Evolutionary conservation across 2,797 vertebrate genomes (phyloP).

Genomic region (Cryptoprocta ferox): DNA sequence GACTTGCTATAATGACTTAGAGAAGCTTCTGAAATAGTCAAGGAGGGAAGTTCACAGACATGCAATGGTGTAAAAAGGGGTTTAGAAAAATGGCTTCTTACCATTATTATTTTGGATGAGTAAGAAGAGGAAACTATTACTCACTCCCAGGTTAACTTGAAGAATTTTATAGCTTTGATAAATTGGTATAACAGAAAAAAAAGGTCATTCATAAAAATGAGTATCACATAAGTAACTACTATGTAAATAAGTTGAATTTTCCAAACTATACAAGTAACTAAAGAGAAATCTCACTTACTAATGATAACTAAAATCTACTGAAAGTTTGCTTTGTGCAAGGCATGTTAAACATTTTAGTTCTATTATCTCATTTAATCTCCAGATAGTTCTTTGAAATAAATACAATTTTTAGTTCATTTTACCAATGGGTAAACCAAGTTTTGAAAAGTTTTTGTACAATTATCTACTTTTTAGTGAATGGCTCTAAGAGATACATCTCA

Average conservation of each 20-base stretch:
- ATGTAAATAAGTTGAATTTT: not conserved
- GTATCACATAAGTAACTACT: not conserved
- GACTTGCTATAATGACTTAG: not conserved
- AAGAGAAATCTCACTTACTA: not conserved
- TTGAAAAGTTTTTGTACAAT: not conserved
- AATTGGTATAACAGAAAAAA: not conserved
- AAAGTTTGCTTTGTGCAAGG: not conserved
- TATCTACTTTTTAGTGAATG: not conserved
- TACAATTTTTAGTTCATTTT: slow-evolving; percentile 19
- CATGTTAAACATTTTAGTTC: not conserved
- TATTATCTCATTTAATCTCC: not conserved
- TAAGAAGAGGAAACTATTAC: not conserved
- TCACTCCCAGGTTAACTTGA: not conserved
- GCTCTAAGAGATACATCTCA: not conserved
- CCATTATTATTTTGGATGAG: not conserved
- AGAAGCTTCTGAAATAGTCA: not conserved
- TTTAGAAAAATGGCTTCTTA: not conserved
- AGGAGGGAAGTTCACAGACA: not conserved
- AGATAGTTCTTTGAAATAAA: not conserved
- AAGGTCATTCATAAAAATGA: not conserved
- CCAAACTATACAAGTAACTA: not conserved
- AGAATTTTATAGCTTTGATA: not conserved
- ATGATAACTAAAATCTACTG: not conserved
- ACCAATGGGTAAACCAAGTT: not conserved
- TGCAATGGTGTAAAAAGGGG: not conserved